Evolutionary conservation across 2,113 vertebrate genomes (phyloP), one percentile per base, ranked within the genome.

Genomic region (Motacilla alba): DNA sequence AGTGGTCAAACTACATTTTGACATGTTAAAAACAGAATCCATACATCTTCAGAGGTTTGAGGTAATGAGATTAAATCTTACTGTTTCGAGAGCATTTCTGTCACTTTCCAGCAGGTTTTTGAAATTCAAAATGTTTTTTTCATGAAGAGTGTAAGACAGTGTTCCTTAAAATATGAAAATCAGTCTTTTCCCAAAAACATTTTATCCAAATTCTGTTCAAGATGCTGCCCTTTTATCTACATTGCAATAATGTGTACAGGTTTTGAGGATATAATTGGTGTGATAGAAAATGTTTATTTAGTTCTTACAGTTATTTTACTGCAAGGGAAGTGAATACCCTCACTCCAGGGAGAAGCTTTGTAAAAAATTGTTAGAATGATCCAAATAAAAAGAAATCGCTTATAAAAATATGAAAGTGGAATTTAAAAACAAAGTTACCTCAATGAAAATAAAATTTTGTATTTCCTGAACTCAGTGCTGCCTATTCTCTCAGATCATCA

Each of bases 31-130:
- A 97, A 74, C 91, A 95, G 76, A 91, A 86, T n/a, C 77, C 47
- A 91, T 93, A 95, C 49, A 90, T 95, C 96, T 97, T 96, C 84
- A 95, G 78, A 68, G 55, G n/a, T 78, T 70, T 96, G 90, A 95
- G 59, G 12, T 93, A 93, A 97, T 93, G 62, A 95, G 87, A 96
- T 97, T 96, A 95, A 95, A 95, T 93, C 49, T 96, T 95, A 89
- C 69, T 81, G 67, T 37, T 96, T 94, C 21, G 3, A 67, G 81
- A 95, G 68, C 59, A 93, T 96, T 97, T 96, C 91, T 91, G 84
- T 91, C 83, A 95, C 77, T 97, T 97, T 95, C 44, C 83, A 96
- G 79, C 28, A 96, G 70, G 70, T 64, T 87, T 95, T 22, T 84
- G 75, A 86, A 93, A 88, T 80, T 64, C 63, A 69, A 84, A 93